Conservation (phyloP, 2,113 vertebrate genomes). For the Anseranas semipalmata region DNA sequence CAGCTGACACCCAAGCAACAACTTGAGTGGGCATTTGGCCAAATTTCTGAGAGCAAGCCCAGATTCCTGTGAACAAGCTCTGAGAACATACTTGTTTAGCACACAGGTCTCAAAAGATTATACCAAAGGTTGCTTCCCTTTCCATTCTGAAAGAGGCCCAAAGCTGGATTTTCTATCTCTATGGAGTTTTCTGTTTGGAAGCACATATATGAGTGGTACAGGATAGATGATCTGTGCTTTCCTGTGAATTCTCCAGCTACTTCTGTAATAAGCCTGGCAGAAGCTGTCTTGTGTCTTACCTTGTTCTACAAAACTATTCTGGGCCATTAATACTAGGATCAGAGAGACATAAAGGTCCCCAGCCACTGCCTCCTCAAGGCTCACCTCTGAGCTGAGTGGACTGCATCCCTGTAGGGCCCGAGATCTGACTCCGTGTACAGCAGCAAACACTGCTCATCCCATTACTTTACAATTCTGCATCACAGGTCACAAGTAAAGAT, state of each 20-base stretch:
- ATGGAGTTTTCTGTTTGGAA: neutral
- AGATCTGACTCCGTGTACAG: neutral
- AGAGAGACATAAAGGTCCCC: neutral
- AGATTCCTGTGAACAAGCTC: neutral
- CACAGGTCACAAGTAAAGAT: neutral
- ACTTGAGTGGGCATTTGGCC: neutral
- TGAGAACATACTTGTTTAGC: neutral
- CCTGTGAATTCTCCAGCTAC: neutral
- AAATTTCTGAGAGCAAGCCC: neutral
- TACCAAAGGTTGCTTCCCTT: neutral
- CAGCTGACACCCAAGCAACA: neutral
- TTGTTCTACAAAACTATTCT: neutral
- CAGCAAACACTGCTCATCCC: neutral
- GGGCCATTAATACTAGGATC: neutral
- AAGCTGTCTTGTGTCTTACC: neutral
- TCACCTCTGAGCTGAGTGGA: neutral
- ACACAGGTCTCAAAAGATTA: neutral
- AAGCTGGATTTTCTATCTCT: neutral
- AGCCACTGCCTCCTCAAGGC: neutral
- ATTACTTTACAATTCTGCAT: neutral
- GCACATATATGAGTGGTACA: fast-evolving
- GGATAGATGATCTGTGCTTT: neutral
- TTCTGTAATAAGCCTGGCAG: neutral
- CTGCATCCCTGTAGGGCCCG: neutral
- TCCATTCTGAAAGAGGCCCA: neutral